Conservation (phyloP, 2,888 invertebrate genomes). For the Blomia tropicalis region DNA sequence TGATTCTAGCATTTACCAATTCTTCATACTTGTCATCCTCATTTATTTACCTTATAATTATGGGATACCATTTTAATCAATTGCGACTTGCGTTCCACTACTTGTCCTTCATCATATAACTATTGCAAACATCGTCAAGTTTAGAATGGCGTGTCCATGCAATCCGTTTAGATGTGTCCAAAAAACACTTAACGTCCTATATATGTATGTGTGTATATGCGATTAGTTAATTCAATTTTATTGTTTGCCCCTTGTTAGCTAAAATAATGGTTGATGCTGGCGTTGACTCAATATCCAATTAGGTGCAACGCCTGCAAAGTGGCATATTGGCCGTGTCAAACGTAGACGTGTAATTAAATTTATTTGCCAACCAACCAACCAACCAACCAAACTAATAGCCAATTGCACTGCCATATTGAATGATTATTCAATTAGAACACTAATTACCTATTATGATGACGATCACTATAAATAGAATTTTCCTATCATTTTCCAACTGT, state of each 20-base stretch:
- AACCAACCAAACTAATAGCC: constrained; percentile 7
- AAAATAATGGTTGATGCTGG: no score
- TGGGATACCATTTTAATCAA: no score
- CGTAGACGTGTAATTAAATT: background rate
- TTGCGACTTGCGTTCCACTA: no score
- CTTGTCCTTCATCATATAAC: no score
- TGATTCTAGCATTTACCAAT: no score
- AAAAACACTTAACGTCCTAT: no score
- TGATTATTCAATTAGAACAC: constrained; percentile 13
- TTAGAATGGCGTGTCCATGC: no score
- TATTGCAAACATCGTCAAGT: no score
- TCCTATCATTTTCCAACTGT: background rate
- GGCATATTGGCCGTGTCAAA: background rate
- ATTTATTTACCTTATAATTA: no score
- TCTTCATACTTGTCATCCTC: no score
- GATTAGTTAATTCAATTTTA: constrained; percentile 4
- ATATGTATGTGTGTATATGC: no score
- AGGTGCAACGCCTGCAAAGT: background rate
- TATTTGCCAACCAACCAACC: background rate
- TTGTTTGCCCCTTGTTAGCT: constrained; percentile 8
- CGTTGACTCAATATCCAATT: background rate
- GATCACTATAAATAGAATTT: background rate
- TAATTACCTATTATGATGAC: constrained; percentile 11
- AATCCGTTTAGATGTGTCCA: background rate
- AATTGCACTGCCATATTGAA: background rate